A percentile compares a stretch with the other conserved stretches of the same genome.
These are phyloP conservation scores for Stenichneumon culpator DNA, from an alignment of 2,888 invertebrate species.

Conservation along the genomic window DNA sequence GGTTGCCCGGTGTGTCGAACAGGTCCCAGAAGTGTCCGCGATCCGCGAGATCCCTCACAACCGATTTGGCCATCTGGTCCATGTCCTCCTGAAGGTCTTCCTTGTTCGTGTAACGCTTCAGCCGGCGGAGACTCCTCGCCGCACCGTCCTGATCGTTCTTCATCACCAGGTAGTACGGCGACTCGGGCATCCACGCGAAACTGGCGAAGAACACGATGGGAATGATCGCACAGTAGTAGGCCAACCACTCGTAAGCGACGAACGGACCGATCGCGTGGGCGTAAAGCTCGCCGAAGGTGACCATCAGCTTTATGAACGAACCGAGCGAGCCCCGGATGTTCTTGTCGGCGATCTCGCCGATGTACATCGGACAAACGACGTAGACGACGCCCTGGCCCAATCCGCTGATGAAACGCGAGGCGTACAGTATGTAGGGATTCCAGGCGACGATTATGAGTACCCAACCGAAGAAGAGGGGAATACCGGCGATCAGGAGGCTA, in stretches of 20 bases:
- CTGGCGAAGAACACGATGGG: conserved; percentile 86
- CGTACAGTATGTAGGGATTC: conserved; percentile 87
- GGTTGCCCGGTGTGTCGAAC: conserved; percentile 86
- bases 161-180: conserved; percentile 88
- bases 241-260: conserved; percentile 83
- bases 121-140: conserved; percentile 84
- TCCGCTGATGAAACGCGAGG: conserved; percentile 88
- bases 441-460: conserved; percentile 88
- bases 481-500: conserved; percentile 86
- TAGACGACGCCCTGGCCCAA: conserved; percentile 88
- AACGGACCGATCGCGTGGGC: conserved; percentile 83
- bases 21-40: conserved; percentile 82
- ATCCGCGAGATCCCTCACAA: conserved; percentile 86
- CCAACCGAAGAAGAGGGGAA: conserved; percentile 88
- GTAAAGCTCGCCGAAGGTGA: conserved; percentile 83
- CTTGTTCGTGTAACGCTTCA: conserved; percentile 86
- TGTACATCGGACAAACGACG: conserved; percentile 88
- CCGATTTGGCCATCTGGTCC: conserved; percentile 84
- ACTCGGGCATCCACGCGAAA: conserved; percentile 88
- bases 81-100: conserved; percentile 83
- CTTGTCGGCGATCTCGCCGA: conserved; percentile 88
- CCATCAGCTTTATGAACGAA: conserved; percentile 82
- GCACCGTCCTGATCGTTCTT: conserved; percentile 86
- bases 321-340: conserved; percentile 86
- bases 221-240: conserved; percentile 85